phyloP scores from a whole-genome alignment of 2,113 vertebrate genomes.

The Turdus rufiventris region DNA sequence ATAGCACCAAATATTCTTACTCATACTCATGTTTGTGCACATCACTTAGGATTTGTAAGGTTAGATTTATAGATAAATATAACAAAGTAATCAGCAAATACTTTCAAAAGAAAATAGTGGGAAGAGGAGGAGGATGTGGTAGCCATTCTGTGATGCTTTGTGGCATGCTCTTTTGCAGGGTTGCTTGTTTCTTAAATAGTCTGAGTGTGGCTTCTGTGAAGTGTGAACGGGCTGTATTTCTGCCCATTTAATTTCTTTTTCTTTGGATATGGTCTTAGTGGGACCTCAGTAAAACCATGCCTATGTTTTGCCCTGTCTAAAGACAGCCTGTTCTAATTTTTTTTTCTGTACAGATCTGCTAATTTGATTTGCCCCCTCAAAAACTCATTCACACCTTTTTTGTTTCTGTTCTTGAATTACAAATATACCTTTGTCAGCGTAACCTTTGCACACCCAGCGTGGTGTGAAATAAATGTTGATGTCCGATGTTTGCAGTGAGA shows the following conservation, averaged over 20 bases:
- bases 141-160: neutral
- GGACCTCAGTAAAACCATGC: neutral
- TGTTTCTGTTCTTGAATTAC: neutral
- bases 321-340: neutral
- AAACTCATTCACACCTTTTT: neutral
- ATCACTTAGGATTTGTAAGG: neutral
- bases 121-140: neutral
- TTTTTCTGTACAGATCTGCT: neutral
- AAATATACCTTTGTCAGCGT: neutral
- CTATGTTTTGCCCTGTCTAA: neutral
- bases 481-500: neutral
- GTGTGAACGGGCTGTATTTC: neutral
- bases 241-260: neutral
- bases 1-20: neutral
- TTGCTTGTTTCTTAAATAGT: neutral
- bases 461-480: neutral
- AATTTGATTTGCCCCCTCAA: neutral
- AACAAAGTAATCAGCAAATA: neutral
- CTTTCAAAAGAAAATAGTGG: neutral
- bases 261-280: neutral
- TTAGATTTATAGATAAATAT: neutral
- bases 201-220: neutral
- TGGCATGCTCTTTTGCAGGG: neutral
- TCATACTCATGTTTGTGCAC: neutral
- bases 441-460: neutral